These are phyloP conservation scores for Ataeniobius toweri DNA, from an alignment of 2,797 vertebrate species.

Conservation along the genomic window DNA sequence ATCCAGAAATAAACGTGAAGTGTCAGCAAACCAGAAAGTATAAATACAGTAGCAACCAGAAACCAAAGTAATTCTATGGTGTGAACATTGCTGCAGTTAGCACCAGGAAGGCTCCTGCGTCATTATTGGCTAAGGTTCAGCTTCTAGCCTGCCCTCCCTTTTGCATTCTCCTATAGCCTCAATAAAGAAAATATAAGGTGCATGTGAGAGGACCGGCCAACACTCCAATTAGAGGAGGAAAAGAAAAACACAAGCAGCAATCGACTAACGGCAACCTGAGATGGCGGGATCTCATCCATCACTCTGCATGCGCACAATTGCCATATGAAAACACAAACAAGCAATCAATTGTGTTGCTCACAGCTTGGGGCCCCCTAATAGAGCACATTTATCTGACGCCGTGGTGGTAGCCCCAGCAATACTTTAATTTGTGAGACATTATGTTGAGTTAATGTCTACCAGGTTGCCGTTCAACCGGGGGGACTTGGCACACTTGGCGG, in stretches of 20 bases:
- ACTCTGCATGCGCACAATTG: slow-evolving; percentile 65
- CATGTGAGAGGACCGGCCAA: slow-evolving; percentile 25
- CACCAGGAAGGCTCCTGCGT: slow-evolving; percentile 38
- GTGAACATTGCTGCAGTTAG: slow-evolving; percentile 46
- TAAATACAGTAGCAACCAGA: slow-evolving; percentile 28
- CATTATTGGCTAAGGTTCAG: slow-evolving; percentile 41
- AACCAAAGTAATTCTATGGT: slow-evolving; percentile 9
- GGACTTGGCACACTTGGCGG: slow-evolving; percentile 63
- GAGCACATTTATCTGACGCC: slow-evolving; percentile 77
- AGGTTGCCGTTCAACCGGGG: slow-evolving; percentile 71
- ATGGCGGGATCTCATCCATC: slow-evolving; percentile 69
- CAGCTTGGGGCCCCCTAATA: slow-evolving; percentile 75
- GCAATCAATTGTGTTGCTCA: slow-evolving; percentile 78
- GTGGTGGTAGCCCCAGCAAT: slow-evolving; percentile 72
- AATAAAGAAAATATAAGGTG: slow-evolving; percentile 48
- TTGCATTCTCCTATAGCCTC: slow-evolving; percentile 34
- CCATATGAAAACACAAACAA: slow-evolving; percentile 79
- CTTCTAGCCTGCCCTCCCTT: slow-evolving; percentile 46
- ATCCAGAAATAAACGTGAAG: slow-evolving; percentile 21
- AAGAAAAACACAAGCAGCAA: slow-evolving; percentile 43
- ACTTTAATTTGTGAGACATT: slow-evolving; percentile 82
- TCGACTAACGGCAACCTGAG: slow-evolving; percentile 62
- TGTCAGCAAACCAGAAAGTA: slow-evolving; percentile 5
- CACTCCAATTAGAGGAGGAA: slow-evolving; percentile 49
- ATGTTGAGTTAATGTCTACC: slow-evolving; percentile 81